Evolutionary conservation across 1,140 invertebrate genomes (phyloP).

Genomic region (Psix sp.): DNA sequence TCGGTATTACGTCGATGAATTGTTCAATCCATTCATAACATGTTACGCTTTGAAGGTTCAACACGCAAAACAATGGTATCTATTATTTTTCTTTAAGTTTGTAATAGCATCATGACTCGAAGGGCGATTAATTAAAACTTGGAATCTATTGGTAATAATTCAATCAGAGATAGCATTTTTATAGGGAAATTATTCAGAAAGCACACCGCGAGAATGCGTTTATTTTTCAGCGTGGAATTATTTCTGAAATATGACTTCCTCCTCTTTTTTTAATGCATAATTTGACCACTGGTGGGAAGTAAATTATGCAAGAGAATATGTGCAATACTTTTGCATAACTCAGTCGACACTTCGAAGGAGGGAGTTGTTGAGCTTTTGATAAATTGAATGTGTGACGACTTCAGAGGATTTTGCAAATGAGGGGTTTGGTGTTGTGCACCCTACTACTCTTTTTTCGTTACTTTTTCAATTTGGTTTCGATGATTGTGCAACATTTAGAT

Average conservation of each 20-base stretch:
- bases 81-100: slow-evolving; percentile 2
- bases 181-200: slow-evolving; percentile 52
- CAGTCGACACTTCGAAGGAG: slow-evolving; percentile 41
- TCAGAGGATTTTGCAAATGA: slow-evolving; percentile 68
- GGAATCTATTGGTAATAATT: slow-evolving; percentile 54
- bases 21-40: slow-evolving; percentile 54
- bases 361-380: slow-evolving; percentile 62
- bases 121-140: slow-evolving; percentile 23
- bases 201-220: slow-evolving; percentile 46
- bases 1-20: slow-evolving; percentile 59
- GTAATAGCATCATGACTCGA: slow-evolving; percentile 19
- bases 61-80: slow-evolving; percentile 31
- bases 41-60: slow-evolving; percentile 18
- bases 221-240: slow-evolving; percentile 50
- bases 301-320: slow-evolving; percentile 57
- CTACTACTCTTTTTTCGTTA: slow-evolving; percentile 41
- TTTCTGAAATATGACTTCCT: slow-evolving; percentile 54
- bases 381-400: slow-evolving; percentile 74
- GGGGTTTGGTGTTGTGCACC: slow-evolving; percentile 54
- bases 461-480: slow-evolving; percentile 52
- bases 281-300: slow-evolving; percentile 31
- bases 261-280: slow-evolving; percentile 52
- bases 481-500: slow-evolving; percentile 69
- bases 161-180: slow-evolving; percentile 55
- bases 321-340: slow-evolving; percentile 46